Evolutionary conservation across 2,797 vertebrate species (phyloP).

Genomic region (Muraenolepis orangiensis): DNA sequence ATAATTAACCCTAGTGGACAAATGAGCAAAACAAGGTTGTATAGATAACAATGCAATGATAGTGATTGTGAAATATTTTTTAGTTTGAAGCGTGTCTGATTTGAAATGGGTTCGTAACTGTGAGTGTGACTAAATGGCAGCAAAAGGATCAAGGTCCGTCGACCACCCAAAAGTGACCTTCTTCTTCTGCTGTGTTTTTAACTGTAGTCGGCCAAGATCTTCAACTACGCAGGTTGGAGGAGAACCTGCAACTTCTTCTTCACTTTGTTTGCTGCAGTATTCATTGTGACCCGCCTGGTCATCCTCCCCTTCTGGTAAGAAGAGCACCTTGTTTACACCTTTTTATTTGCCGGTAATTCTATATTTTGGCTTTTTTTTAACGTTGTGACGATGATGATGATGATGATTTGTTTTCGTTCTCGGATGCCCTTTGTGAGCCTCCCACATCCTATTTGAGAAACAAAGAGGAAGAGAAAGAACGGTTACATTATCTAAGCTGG

Average conservation of each 20-base stretch:
- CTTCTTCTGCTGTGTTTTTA: background rate
- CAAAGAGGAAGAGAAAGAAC: background rate
- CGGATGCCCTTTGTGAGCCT: background rate
- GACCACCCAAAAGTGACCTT: background rate
- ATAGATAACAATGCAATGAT: background rate
- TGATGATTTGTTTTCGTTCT: no score
- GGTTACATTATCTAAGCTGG: background rate
- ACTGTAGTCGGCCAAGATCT: constrained; percentile 91
- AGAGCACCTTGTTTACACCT: background rate
- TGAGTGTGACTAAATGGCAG: background rate
- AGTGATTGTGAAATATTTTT: background rate
- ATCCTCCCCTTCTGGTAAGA: constrained; percentile 95
- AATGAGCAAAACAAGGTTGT: background rate
- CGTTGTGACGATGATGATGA: no score
- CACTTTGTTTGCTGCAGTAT: constrained; percentile 84
- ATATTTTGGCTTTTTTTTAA: no score
- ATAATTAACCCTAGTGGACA: background rate
- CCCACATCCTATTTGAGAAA: background rate
- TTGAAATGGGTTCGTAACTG: background rate
- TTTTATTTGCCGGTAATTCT: background rate
- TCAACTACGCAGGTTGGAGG: constrained; percentile 95
- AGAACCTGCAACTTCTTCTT: constrained; percentile 92
- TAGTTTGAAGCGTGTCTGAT: background rate
- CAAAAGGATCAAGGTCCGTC: constrained; percentile 27
- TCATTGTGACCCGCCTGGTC: constrained; percentile 87